Evolutionary conservation across 2,888 invertebrate genomes (phyloP).

Genomic region (Didymodactylos carnosus): DNA sequence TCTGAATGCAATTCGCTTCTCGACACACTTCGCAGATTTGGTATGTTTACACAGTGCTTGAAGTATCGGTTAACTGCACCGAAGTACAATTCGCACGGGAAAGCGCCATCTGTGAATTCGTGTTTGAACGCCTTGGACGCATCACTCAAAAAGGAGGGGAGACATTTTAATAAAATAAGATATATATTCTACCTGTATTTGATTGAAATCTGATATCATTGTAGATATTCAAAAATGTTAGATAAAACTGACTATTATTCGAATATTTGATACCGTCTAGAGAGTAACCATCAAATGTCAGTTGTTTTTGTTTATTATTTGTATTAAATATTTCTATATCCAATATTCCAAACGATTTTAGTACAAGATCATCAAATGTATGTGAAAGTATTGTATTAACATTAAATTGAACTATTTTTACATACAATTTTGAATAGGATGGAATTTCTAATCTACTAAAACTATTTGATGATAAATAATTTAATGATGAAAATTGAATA

Average conservation of each 20-base stretch:
- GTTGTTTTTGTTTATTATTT: neutral
- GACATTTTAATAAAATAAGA: neutral
- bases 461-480: neutral
- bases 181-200: neutral
- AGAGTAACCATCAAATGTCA: neutral
- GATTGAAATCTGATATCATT: neutral
- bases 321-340: neutral
- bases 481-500: neutral
- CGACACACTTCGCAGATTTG: too few relatives aligned
- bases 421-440: neutral
- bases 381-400: neutral
- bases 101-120: too few relatives aligned
- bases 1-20: too few relatives aligned
- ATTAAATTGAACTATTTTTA: neutral
- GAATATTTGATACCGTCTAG: neutral
- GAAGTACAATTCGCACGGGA: too few relatives aligned
- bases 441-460: neutral
- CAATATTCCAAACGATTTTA: neutral
- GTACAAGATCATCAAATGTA: neutral
- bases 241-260: neutral
- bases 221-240: neutral
- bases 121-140: too few relatives aligned
- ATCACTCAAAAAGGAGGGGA: too few relatives aligned
- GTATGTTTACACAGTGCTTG: too few relatives aligned
- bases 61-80: too few relatives aligned